These are phyloP conservation scores for Eremophila alpestris DNA, from an alignment of 2,797 vertebrate species.

Conservation along the genomic window DNA sequence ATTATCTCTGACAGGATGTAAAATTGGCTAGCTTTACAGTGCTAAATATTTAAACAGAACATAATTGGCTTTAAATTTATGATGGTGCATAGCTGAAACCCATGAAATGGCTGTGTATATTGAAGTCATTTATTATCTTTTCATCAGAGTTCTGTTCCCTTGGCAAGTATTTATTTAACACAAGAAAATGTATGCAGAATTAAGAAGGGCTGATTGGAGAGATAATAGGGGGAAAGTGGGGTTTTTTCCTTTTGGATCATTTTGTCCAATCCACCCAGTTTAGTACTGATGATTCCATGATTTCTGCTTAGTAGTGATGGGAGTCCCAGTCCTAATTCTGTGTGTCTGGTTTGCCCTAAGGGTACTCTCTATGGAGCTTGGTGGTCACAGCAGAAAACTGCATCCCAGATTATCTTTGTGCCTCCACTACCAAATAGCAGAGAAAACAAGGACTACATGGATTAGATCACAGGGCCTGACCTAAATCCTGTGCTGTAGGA, in stretches of 20 bases:
- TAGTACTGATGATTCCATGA: background rate
- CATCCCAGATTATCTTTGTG: background rate
- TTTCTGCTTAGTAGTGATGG: background rate
- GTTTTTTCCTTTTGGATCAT: background rate
- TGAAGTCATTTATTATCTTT: slow-evolving; percentile 43
- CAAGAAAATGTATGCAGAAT: background rate
- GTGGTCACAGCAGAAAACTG: background rate
- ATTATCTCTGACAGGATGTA: slow-evolving; percentile 54
- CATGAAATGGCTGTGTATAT: slow-evolving; percentile 16
- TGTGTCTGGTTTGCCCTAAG: background rate
- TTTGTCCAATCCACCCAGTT: background rate
- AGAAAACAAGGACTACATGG: background rate
- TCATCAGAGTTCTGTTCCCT: slow-evolving; percentile 17
- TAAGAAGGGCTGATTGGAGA: background rate
- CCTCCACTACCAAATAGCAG: background rate
- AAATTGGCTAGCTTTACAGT: slow-evolving; percentile 42
- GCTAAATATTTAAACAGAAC: slow-evolving; percentile 61
- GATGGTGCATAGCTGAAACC: slow-evolving; percentile 5
- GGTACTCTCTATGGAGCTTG: background rate
- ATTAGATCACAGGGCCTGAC: background rate
- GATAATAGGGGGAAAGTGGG: accelerated
- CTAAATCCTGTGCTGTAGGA: background rate
- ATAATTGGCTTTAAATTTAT: slow-evolving; percentile 59
- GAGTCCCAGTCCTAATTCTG: background rate
- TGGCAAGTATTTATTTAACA: slow-evolving; percentile 43